A percentile compares a stretch with the other conserved stretches of the same genome.
Evolutionary conservation across 2,113 vertebrate species (phyloP).

Genomic region (Cranoglanis bouderius): DNA sequence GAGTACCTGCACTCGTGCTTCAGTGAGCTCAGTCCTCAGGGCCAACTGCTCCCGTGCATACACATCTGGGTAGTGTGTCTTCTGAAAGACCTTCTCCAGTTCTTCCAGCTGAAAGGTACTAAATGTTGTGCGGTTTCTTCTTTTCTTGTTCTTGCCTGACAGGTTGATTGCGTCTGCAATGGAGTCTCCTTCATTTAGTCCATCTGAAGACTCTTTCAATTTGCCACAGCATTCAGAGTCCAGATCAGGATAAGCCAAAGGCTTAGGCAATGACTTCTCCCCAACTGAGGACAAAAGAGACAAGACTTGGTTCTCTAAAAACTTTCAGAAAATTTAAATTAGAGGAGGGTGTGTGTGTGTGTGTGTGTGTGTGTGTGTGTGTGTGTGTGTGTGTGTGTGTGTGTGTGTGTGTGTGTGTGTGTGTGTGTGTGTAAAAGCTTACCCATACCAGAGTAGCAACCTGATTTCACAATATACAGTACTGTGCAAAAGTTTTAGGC

Average conservation of each 20-base stretch:
- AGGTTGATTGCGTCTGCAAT: conserved; percentile 78
- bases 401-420: too few relatives aligned
- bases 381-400: too few relatives aligned
- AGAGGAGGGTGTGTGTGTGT: too few relatives aligned
- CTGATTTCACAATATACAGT: neutral
- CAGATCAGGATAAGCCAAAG: conserved; percentile 72
- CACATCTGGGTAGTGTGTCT: conserved; percentile 90
- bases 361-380: too few relatives aligned
- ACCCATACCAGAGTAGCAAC: neutral
- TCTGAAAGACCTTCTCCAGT: conserved; percentile 94
- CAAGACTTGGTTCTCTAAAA: neutral
- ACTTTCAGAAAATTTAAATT: neutral
- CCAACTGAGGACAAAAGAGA: conserved; percentile 49
- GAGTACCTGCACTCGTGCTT: conserved; percentile 88
- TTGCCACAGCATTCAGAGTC: conserved; percentile 75
- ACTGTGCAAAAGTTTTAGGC: too few relatives aligned
- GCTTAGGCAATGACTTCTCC: conserved; percentile 77
- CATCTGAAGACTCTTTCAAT: conserved; percentile 64
- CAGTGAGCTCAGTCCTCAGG: conserved; percentile 85
- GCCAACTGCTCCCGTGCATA: conserved; percentile 92
- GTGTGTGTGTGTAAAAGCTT: neutral
- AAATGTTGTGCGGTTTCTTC: conserved; percentile 91
- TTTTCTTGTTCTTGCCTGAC: conserved; percentile 86
- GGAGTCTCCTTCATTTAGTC: conserved; percentile 65
- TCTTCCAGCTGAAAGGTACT: conserved; percentile 94